These are phyloP conservation scores for Lipotes vexillifer DNA, from an alignment of 2,113 vertebrate genomes.

Conservation along the genomic window DNA sequence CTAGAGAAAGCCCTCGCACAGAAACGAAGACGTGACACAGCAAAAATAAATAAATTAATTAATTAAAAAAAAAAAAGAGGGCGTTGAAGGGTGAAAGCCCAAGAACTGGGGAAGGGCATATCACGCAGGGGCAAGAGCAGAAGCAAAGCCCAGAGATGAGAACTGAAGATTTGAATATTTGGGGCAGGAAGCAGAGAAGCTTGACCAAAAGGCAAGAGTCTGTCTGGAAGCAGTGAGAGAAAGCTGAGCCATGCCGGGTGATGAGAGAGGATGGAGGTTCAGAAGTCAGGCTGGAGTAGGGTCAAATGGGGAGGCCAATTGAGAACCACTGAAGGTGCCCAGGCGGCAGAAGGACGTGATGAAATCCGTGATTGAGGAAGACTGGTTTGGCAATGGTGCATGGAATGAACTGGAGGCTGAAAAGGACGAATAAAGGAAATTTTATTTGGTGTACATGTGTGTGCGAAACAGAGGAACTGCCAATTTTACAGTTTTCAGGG, in stretches of 20 bases:
- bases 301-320: fast-evolving
- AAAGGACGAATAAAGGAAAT: background rate
- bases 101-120: fast-evolving
- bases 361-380: background rate
- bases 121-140: background rate
- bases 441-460: background rate
- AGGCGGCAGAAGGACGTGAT: background rate
- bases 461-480: background rate
- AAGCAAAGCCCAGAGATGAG: background rate
- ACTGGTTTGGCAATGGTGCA: background rate
- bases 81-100: background rate
- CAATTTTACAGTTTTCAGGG: background rate
- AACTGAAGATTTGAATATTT: background rate
- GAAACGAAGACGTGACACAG: too few species aligned
- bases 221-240: background rate
- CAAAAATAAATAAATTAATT: too few species aligned
- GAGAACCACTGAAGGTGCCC: background rate
- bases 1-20: too few species aligned
- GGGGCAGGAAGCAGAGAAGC: background rate
- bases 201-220: background rate
- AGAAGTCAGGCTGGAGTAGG: background rate
- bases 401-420: conserved; percentile 34
- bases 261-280: background rate
- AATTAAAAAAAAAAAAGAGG: background rate
- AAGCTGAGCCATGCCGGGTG: fast-evolving